Conservation (phyloP, 2,888 invertebrate genomes). For the Hoplodrina ambigua region DNA sequence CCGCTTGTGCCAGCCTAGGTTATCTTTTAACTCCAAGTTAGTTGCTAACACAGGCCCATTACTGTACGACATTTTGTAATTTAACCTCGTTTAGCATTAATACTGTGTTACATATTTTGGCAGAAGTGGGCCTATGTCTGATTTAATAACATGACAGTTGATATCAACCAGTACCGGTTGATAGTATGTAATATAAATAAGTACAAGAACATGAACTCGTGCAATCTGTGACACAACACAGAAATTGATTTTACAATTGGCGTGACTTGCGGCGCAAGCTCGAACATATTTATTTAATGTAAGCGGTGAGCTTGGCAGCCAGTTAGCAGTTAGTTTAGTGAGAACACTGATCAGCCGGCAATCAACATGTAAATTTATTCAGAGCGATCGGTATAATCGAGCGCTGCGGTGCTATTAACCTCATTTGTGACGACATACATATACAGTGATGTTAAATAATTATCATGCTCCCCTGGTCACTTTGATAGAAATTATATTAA, state of each 20-base stretch:
- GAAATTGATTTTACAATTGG: conserved; percentile 72
- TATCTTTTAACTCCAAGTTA: conserved; percentile 1
- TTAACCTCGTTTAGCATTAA: background rate
- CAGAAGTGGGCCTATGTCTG: background rate
- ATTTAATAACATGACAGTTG: conserved; percentile 26
- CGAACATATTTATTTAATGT: conserved; percentile 77
- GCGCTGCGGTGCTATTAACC: conserved; percentile 84
- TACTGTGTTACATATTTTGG: background rate
- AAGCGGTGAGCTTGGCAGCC: conserved; percentile 73
- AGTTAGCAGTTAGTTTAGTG: conserved; percentile 81
- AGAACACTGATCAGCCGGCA: conserved; percentile 83
- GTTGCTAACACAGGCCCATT: background rate
- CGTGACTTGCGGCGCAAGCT: conserved; percentile 64
- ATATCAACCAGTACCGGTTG: conserved; percentile 15
- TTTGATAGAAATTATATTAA: conserved; percentile 77
- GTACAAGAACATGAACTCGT: conserved; percentile 48
- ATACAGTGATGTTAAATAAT: conserved; percentile 71
- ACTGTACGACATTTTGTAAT: background rate
- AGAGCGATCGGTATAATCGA: conserved; percentile 85
- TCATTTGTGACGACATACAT: conserved; percentile 80
- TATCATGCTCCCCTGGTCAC: conserved; percentile 77
- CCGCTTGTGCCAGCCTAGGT: conserved; percentile 16
- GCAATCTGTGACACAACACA: conserved; percentile 59
- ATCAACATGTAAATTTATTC: conserved; percentile 89
- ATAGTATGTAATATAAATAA: conserved; percentile 16